Percentiles rank a stretch among this genome's conserved stretches.
phyloP scores from a whole-genome alignment of 2,113 vertebrate species.

The Cyanoliseus patagonus region DNA sequence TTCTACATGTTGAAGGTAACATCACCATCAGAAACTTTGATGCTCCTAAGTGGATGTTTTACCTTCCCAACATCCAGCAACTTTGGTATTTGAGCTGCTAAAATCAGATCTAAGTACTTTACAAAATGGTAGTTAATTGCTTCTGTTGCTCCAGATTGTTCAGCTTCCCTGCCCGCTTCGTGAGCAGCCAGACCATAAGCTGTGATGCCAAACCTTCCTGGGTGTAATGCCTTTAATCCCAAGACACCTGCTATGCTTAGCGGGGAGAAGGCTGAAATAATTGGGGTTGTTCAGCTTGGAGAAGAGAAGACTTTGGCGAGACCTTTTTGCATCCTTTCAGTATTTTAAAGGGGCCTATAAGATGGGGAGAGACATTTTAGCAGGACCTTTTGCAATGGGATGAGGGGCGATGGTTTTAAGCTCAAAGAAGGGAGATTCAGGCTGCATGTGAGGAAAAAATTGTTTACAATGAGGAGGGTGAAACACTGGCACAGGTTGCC shows the following conservation, averaged over 20 bases:
- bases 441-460: neutral
- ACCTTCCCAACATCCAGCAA: neutral
- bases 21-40: neutral
- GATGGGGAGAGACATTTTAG: neutral
- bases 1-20: neutral
- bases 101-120: neutral
- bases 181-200: neutral
- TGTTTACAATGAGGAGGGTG: neutral
- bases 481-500: neutral
- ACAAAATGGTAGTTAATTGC: neutral
- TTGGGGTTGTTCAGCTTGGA: neutral
- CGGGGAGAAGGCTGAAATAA: neutral
- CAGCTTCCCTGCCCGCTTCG: neutral
- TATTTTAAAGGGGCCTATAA: neutral
- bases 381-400: neutral
- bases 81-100: neutral
- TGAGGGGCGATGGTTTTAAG: neutral
- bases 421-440: neutral
- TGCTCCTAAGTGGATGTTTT: neutral
- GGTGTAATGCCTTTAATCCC: neutral
- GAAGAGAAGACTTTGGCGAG: neutral
- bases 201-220: neutral
- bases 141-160: accelerated
- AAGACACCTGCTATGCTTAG: neutral
- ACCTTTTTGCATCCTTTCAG: neutral